Base-by-base conservation (phyloP, 2,113 vertebrate species). In the Clarias magur region DNA sequence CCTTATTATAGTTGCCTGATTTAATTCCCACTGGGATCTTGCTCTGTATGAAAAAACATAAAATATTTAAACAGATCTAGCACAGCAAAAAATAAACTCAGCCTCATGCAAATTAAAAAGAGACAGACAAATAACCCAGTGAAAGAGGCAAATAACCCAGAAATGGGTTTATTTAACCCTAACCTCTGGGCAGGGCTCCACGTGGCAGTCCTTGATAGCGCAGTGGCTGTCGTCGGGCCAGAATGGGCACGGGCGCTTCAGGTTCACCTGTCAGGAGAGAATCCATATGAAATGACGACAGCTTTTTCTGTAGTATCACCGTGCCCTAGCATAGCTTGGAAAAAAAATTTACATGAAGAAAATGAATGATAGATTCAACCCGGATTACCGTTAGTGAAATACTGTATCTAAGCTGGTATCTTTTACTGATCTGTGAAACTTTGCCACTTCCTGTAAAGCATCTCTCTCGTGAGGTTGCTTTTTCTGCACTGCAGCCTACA, bases 141-240 rank as follows among this genome's bases (percentile, higher is more conserved):
- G 42, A 48, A 48, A 81, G 13, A 42, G 79, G 25, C 57, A 62
- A 62, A 81, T 38, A 81, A 62, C 4, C 19, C 10, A 62, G 16
- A 70, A 60, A 56, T 34, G 2, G 6, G 48, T 48, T 13, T 57
- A 79, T 54, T 90, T 86, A 89, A 68, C 86, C 87, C 95, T 93
- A 95, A 98, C 98, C 97, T 99, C 98, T 76, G 97, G 97, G 88
- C 97, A 99, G 82, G 97, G 96, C 88, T 99, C 97, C 91, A 99
- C 98, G 16, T 99, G 98, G 89, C 98, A 99, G 82, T 99, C 98
- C 94, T 97, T 98, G 91, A 99, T 99, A 90, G 97, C 96, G 89
- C 98, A 99, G 23, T 99, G 98, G 85, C 96, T 95, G 81, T 99
- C 98, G 1, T 98, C 96, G 4, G 96, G 94, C 98, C 98, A 99